Evolutionary conservation across 1,140 invertebrate species (phyloP), one percentile per base, ranked within the genome.

Genomic region (Ips nitidus): DNA sequence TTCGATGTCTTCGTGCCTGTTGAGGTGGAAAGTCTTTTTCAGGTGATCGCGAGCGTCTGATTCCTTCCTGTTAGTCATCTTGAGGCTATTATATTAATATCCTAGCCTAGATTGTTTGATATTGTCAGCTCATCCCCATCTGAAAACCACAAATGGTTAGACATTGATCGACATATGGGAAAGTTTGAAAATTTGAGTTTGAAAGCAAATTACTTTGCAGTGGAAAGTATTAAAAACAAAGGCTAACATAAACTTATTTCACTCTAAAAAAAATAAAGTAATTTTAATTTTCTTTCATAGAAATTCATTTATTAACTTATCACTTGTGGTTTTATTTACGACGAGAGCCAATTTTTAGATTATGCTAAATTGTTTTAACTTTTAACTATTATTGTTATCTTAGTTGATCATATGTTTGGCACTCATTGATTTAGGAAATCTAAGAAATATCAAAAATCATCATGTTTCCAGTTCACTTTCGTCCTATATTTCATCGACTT

Each of bases 1-100:
- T 77, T 81, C 80, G 39, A 81, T 81, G 69, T 80, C 78, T 59
- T 75, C 78, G 68, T 79, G 78, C 66, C 75, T 72, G 67, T 80
- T 80, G 64, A 80, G 71, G 62, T 76, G 75, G 41, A 79, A 67
- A 37, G 76, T 77, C 64, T 76, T 77, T 53, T 78, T 75, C 61
- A 78, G 55, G 66, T 75, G 79, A 58, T 80, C 76, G 69, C 75
- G 74, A 36, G 66, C 71, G 70, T 78, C 78, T 37, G 62, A 52
- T 66, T 76, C 77, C 55, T 75, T 79, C 62, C 74, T 70, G 47
- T 79, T 76, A 8, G 78, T 72, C 79, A 80, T 80, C 37, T 69
- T 70, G 43, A 43, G 63, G 37, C 50, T 65, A 69, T 64, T 63
- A 53, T 5, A 22, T 8, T 66, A 41, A 5, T 39, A 52, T 4